phyloP scores from a whole-genome alignment of 2,888 invertebrate species.

The Phrixothrix hirtus region DNA sequence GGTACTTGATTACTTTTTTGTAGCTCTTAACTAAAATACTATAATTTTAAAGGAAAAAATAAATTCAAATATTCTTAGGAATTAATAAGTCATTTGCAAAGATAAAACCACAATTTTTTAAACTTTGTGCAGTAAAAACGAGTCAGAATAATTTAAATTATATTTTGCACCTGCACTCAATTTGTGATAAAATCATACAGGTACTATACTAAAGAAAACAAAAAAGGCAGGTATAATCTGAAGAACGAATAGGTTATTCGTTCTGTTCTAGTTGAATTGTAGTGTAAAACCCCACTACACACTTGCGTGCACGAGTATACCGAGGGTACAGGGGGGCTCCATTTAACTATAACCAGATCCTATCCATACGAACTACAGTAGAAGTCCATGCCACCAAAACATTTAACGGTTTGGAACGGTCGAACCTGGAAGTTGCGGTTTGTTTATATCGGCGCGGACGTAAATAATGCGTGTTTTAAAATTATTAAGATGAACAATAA shows the following conservation, averaged over 20 bases:
- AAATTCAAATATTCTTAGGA: too few relatives aligned
- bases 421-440: conserved; percentile 54
- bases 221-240: neutral
- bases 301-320: conserved; percentile 4
- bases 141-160: too few relatives aligned
- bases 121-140: too few relatives aligned
- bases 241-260: neutral
- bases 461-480: conserved; percentile 15
- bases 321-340: conserved; percentile 53
- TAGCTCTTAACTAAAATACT: too few relatives aligned
- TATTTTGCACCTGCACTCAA: neutral
- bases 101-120: too few relatives aligned
- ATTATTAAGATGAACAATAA: conserved; percentile 28
- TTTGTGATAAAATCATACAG: neutral
- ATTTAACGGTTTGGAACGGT: neutral
- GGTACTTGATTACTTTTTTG: too few relatives aligned
- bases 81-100: too few relatives aligned
- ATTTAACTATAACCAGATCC: conserved; percentile 52
- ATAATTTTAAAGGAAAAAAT: too few relatives aligned
- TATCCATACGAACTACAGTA: conserved; percentile 13
- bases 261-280: neutral
- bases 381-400: conserved; percentile 4
- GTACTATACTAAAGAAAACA: neutral
- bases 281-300: neutral
- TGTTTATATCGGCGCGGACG: too few relatives aligned